A percentile compares a stretch with the other conserved stretches of the same genome.
These are phyloP conservation scores for Cheilosia vernalis DNA, from an alignment of 2,888 invertebrate species.

Conservation along the genomic window DNA sequence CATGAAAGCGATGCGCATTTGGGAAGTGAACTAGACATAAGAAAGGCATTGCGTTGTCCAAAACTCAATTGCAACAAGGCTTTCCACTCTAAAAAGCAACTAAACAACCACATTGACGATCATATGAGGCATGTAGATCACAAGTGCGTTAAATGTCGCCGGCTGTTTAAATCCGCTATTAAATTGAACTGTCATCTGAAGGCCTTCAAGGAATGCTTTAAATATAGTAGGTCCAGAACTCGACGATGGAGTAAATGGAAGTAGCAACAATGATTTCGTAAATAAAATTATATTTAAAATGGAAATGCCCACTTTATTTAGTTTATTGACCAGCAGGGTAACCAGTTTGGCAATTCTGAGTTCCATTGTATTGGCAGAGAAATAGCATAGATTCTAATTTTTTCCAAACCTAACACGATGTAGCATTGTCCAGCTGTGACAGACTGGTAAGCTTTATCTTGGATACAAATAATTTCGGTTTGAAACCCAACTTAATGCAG, in stretches of 20 bases:
- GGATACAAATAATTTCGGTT: no score
- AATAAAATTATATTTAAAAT: not conserved
- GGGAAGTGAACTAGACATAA: slow-evolving; percentile 7
- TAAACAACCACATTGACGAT: slow-evolving; percentile 52
- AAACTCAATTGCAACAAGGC: slow-evolving; percentile 56
- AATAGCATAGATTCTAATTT: no score
- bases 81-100: slow-evolving; percentile 44
- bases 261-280: not conserved
- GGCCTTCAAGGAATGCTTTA: slow-evolving; percentile 27
- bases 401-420: no score
- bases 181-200: slow-evolving; percentile 38
- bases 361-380: no score
- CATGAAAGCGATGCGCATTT: slow-evolving; percentile 28
- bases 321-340: no score
- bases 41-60: slow-evolving; percentile 57
- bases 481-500: no score
- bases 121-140: slow-evolving; percentile 41
- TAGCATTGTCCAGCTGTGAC: no score
- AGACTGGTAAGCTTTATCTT: no score
- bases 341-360: no score
- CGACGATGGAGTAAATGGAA: not conserved
- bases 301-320: no score
- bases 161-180: slow-evolving; percentile 19
- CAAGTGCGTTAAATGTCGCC: slow-evolving; percentile 41
- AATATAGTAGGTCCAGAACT: slow-evolving; percentile 8